Conservation (phyloP, 2,888 invertebrate species). For the Boloria selene region DNA sequence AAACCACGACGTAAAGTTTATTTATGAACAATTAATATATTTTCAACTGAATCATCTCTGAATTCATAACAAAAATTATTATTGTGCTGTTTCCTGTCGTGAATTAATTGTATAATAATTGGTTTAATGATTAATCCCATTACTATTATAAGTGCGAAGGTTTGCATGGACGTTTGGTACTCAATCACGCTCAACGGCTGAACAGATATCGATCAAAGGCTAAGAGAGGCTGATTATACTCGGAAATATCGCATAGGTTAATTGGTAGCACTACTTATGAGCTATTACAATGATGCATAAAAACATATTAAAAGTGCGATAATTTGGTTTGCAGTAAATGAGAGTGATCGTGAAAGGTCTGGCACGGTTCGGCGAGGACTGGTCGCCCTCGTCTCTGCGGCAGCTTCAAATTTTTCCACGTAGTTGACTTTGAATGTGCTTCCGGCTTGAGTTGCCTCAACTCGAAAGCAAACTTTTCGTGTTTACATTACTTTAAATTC, state of each 20-base stretch:
- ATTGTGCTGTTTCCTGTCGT: not conserved
- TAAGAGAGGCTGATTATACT: no score
- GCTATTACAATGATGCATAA: conserved; percentile 10
- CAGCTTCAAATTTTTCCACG: conserved; percentile 77
- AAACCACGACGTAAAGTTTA: conserved; percentile 2
- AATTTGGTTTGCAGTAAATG: conserved; percentile 32
- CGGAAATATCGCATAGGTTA: no score
- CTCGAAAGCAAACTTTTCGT: conserved; percentile 79
- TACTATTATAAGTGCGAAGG: no score
- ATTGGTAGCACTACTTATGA: not conserved
- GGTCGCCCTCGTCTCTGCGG: conserved; percentile 52
- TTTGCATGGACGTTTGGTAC: no score
- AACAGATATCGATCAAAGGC: no score
- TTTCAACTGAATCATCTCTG: not conserved
- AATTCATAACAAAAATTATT: not conserved
- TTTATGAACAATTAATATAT: not conserved
- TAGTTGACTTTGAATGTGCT: conserved; percentile 79
- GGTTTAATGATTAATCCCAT: not conserved
- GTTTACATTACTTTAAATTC: conserved; percentile 78
- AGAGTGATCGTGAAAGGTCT: conserved; percentile 40
- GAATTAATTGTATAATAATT: not conserved
- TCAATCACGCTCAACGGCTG: no score
- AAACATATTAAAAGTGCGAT: conserved; percentile 26
- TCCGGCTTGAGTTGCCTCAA: conserved; percentile 73
- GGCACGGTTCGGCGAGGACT: conserved; percentile 38